Percentiles rank a stretch among this genome's conserved stretches.
These are phyloP conservation scores for Pristionchus mayeri DNA, from an alignment of 2,888 invertebrate species.

Conservation along the genomic window DNA sequence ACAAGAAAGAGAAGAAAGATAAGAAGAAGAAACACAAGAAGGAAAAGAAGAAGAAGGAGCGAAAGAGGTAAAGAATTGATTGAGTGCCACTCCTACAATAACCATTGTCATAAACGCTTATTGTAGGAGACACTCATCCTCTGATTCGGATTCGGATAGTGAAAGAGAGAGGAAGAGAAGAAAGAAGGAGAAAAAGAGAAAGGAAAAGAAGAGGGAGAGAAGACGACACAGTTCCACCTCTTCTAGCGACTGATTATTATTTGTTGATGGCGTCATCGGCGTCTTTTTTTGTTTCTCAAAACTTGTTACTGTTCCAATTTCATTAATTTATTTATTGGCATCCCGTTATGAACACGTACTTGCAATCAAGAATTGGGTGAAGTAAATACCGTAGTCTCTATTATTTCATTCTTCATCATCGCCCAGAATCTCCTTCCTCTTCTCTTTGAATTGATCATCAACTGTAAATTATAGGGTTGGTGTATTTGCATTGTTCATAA, in stretches of 20 bases:
- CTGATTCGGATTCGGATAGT: conserved; percentile 41
- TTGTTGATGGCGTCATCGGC: not conserved
- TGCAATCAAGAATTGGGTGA: conserved; percentile 14
- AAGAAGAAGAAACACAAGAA: conserved; percentile 37
- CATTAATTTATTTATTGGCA: conserved; percentile 8
- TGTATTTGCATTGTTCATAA: not conserved
- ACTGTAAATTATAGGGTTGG: conserved; percentile 26
- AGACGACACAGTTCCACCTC: no score
- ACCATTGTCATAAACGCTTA: no score
- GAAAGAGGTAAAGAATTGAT: conserved; percentile 9
- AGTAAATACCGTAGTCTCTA: not conserved
- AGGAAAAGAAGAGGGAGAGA: conserved; percentile 14
- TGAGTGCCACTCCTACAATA: no score
- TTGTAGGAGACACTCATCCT: conserved; percentile 26
- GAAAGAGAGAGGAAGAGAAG: conserved; percentile 52
- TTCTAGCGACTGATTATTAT: not conserved
- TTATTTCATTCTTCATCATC: conserved; percentile 30
- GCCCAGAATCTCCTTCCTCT: conserved; percentile 39
- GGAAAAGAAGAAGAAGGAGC: conserved; percentile 43
- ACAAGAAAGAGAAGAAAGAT: conserved; percentile 22
- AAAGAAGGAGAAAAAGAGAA: conserved; percentile 42
- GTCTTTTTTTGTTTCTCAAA: not conserved
- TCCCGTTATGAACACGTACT: conserved; percentile 11
- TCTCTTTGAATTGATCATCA: conserved; percentile 42
- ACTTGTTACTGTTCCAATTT: not conserved